Base-by-base conservation (phyloP, 1,140 invertebrate species). In the Paraescarpia echinospica region DNA sequence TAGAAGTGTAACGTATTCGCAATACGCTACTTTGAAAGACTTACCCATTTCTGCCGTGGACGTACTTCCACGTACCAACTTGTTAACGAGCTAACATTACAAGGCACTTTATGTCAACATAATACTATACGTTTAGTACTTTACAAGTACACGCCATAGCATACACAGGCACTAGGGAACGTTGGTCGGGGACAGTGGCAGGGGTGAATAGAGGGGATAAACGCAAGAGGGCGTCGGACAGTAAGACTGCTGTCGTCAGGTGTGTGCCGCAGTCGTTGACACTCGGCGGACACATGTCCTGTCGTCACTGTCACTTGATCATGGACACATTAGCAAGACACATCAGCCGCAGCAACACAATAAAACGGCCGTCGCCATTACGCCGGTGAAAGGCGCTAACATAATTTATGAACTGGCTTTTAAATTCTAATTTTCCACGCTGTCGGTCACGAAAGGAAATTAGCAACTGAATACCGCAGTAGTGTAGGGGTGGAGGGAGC, bases 361-460 rank as follows among this genome's bases (percentile, higher is more conserved):
- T 77, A 12, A 77, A 77, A 77, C 59, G 8, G 18, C 8, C 59
- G 27, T 77, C 59, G 59, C 59, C 59, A 77, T 77, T 77, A 77
- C 59, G 59, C 12, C 59, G 27, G 12, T 77, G 59, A 77, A 77
- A 77, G 59, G 27, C 59, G 59, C 59, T 31, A 77, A 77, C 59
- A 77, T 77, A 22, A 77, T 77, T 77, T 77, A 77, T 77, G 59
- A 77, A 77, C 59, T 77, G 59, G 59, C 59, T 77, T 77, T 77
- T 77, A 77, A 77, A 77, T 77, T 77, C 59, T 77, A 77, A 77
- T 77, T 77, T 77, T 77, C 59, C 59, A 77, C 59, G 59, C 59
- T 77, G 59, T 77, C 59, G 59, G 59, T 27, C 59, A 77, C 59
- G 59, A 77, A 77, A 77, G 59, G 59, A 77, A 77, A 77, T 77